Conservation (phyloP, 2,113 vertebrate genomes). For the Saguinus imperator region DNA sequence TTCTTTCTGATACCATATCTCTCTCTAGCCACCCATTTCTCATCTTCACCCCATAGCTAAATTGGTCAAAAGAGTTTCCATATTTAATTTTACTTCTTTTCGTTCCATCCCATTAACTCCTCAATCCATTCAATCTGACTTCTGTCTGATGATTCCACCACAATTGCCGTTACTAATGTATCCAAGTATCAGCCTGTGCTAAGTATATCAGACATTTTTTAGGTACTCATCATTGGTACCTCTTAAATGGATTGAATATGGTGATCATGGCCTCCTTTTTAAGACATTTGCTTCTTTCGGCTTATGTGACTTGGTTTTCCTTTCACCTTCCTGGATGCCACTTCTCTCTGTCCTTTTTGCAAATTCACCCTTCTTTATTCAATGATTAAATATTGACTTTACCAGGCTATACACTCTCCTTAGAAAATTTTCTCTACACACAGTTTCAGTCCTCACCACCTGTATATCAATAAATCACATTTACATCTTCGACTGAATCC, state of each 20-base stretch:
- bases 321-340: neutral
- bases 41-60: neutral
- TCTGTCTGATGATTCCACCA: neutral
- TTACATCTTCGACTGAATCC: neutral
- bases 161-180: neutral
- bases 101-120: neutral
- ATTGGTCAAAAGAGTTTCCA: neutral
- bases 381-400: neutral
- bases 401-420: neutral
- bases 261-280: neutral
- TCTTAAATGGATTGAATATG: neutral
- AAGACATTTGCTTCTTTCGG: neutral
- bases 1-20: neutral
- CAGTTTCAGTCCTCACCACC: neutral
- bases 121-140: neutral
- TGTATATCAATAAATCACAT: neutral
- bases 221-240: neutral
- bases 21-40: neutral
- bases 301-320: neutral
- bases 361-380: neutral
- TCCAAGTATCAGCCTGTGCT: neutral
- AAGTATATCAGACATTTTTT: neutral
- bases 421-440: neutral
- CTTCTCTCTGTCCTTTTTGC: neutral
- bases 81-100: neutral